Evolutionary conservation across 2,797 vertebrate species (phyloP).

Genomic region (Microchirus variegatus): DNA sequence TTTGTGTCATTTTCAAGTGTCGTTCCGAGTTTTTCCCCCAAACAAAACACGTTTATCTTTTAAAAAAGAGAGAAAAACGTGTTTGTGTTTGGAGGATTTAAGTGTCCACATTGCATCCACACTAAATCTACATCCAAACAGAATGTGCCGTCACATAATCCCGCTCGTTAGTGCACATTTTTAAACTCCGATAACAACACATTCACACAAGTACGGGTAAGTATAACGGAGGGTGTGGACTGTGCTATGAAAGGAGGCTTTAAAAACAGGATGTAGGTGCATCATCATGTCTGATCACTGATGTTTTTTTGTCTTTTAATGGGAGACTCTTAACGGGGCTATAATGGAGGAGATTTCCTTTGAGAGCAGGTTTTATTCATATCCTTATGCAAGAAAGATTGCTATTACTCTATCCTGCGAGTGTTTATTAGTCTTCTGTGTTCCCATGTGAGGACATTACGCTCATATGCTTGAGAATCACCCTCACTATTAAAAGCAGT

Average conservation of each 20-base stretch:
- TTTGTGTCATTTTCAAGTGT: too few relatives aligned
- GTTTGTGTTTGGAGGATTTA: too few relatives aligned
- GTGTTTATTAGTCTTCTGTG: neutral
- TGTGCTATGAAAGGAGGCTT: constrained; percentile 3
- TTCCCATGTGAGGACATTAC: neutral
- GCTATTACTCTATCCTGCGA: neutral
- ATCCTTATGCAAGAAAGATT: neutral
- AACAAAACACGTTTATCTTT: too few relatives aligned
- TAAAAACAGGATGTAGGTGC: neutral
- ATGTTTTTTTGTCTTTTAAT: constrained; percentile 1
- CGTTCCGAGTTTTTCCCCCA: too few relatives aligned
- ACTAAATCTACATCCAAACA: too few relatives aligned
- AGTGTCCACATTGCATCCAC: too few relatives aligned
- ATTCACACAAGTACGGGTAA: too few relatives aligned
- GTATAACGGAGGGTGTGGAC: neutral
- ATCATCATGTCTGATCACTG: neutral
- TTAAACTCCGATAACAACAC: too few relatives aligned
- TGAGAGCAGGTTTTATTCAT: neutral
- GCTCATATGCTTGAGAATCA: neutral
- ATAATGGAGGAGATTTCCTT: neutral
- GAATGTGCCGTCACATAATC: too few relatives aligned
- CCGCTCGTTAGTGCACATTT: too few relatives aligned
- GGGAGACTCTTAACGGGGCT: constrained; percentile 5
- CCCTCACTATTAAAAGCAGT: neutral
- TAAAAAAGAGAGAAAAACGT: too few relatives aligned